These are phyloP conservation scores for Rhinoderma darwinii DNA, from an alignment of 2,113 vertebrate species.

Conservation along the genomic window DNA sequence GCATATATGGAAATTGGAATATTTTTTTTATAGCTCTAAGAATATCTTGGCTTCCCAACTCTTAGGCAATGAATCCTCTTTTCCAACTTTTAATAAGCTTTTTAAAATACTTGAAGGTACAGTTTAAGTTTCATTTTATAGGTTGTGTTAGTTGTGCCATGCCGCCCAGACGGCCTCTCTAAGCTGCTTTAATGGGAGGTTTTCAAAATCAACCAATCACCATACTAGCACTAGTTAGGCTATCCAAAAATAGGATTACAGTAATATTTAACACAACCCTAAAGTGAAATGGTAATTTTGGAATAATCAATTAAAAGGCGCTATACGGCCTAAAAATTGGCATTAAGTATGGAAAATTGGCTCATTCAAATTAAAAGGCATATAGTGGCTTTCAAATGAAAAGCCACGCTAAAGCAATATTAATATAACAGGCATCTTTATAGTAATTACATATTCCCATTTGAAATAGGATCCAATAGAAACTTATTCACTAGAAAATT, in stretches of 20 bases:
- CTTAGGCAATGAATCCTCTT: background rate
- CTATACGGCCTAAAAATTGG: conserved; percentile 29
- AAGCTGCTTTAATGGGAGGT: conserved; percentile 31
- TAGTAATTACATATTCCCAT: background rate
- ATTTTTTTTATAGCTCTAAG: background rate
- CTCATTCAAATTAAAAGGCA: conserved; percentile 8
- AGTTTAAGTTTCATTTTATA: conserved; percentile 12
- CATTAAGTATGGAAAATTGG: conserved; percentile 37
- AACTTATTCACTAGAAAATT: background rate
- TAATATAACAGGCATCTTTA: conserved; percentile 10
- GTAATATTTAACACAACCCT: conserved; percentile 31
- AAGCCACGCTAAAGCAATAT: conserved; percentile 3
- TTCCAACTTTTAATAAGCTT: background rate
- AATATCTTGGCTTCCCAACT: background rate
- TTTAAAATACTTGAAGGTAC: conserved; percentile 7
- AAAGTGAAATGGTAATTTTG: conserved; percentile 23
- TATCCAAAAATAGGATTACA: conserved; percentile 21
- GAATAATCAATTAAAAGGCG: conserved; percentile 43
- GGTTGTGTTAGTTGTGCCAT: conserved; percentile 3
- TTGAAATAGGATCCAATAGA: conserved; percentile 4
- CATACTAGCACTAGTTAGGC: background rate
- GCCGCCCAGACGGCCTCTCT: conserved; percentile 29
- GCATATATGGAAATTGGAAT: background rate
- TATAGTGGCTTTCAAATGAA: background rate
- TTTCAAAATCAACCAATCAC: conserved; percentile 20